These are phyloP conservation scores for Priocnemis perturbator DNA, from an alignment of 2,888 invertebrate species.

Conservation along the genomic window DNA sequence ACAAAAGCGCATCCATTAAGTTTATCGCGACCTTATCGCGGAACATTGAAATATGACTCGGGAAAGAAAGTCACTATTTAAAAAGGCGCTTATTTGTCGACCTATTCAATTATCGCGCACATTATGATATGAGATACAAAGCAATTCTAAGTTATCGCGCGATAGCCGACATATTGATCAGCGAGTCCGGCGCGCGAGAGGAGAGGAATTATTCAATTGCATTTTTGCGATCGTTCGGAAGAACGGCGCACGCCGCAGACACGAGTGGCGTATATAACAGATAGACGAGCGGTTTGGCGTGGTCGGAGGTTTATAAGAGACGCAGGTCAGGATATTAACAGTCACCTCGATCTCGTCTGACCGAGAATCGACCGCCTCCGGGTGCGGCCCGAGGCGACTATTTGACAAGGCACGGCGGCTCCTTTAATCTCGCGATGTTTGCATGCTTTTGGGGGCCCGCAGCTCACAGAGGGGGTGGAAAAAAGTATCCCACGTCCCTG, in stretches of 20 bases:
- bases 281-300: background rate
- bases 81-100: no score
- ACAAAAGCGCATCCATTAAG: slow-evolving; percentile 15
- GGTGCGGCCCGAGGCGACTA: slow-evolving; percentile 49
- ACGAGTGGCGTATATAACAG: background rate
- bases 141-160: no score
- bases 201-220: no score
- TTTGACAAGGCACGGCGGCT: slow-evolving; percentile 52
- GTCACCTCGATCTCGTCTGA: slow-evolving; percentile 47
- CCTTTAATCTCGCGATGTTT: slow-evolving; percentile 74
- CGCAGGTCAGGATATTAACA: slow-evolving; percentile 48
- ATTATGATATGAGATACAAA: no score
- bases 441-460: slow-evolving; percentile 64
- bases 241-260: background rate
- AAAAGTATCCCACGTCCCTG: slow-evolving; percentile 40
- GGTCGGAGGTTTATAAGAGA: slow-evolving; percentile 23
- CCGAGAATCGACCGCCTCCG: slow-evolving; percentile 35
- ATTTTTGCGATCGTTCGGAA: background rate
- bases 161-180: no score
- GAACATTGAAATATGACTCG: no score
- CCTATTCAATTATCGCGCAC: no score
- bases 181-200: no score
- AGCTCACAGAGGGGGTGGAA: slow-evolving; percentile 35
- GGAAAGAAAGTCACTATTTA: no score
- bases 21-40: background rate